Evolutionary conservation across 2,113 vertebrate species (phyloP).

Genomic region (Diadophis punctatus): DNA sequence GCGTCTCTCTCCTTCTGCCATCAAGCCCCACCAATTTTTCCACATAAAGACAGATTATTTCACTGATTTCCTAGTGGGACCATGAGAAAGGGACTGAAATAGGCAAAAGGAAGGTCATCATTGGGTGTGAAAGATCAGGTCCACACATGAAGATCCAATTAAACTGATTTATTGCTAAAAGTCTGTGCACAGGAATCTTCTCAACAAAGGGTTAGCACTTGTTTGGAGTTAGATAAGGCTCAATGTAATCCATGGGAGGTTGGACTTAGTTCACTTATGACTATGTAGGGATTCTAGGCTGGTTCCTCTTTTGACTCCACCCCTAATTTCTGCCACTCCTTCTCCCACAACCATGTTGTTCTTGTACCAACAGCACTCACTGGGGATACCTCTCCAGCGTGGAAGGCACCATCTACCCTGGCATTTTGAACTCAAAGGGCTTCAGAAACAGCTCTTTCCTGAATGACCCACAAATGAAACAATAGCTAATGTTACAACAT

Average conservation of each 20-base stretch:
- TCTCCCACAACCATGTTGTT: constrained; percentile 15
- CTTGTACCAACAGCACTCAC: constrained; percentile 32
- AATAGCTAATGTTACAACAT: background rate
- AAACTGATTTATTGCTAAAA: too few relatives aligned
- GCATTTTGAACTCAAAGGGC: background rate
- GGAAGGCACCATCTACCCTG: constrained; percentile 20
- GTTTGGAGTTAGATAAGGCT: too few relatives aligned
- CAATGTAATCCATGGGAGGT: too few relatives aligned
- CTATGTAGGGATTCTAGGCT: too few relatives aligned
- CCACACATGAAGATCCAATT: too few relatives aligned
- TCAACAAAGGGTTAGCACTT: too few relatives aligned
- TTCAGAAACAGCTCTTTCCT: constrained; percentile 17
- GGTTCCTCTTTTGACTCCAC: too few relatives aligned
- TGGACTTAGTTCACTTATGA: too few relatives aligned
- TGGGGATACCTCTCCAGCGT: constrained; percentile 17
- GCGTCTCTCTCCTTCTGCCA: background rate
- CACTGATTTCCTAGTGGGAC: constrained; percentile 16
- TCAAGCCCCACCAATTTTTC: background rate
- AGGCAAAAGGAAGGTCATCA: constrained; percentile 19
- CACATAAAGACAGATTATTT: constrained; percentile 6
- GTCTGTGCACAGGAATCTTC: too few relatives aligned
- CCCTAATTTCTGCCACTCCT: too few relatives aligned
- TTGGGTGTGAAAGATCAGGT: too few relatives aligned
- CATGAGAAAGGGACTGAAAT: constrained; percentile 34
- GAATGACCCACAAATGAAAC: background rate